Evolutionary conservation across 2,888 invertebrate genomes (phyloP), one percentile per base, ranked within the genome.

Genomic region (Synergus japonicus): DNA sequence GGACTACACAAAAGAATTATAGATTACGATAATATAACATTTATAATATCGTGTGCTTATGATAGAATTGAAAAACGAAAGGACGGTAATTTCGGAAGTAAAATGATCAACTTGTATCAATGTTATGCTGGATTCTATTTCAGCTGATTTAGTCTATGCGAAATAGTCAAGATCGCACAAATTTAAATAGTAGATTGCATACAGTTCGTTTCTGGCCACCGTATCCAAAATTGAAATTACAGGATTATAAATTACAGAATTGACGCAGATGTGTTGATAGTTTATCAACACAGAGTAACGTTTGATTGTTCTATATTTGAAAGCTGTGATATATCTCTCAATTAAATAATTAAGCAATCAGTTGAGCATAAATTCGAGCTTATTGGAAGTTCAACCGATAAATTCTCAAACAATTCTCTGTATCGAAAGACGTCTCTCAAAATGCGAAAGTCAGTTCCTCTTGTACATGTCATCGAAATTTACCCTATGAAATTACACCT

Each of bases 101-200:
- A 46, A 73, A 46, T 29, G 1, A 29, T 29, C 2, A 29, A 29
- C 2, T 29, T 29, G 29, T 29, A 29, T 29, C 2, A 29, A 29
- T 29, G 29, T 29, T 29, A 29, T n/a, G n/a, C n/a, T 29, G 29
- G 29, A 2, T 29, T 2, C 29, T 29, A 29, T 29, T 29, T 29
- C 29, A 29, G 29, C 29, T 29, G 2, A 2, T 29, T 29, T 29
- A 29, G 29, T 2, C 29, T 29, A 1, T 29, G 29, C 29, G 0
- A 2, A 29, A 29, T 29, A 29, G 2, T 54, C 54, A 49, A 54
- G 49, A 73, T 58, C 73, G n/a, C 73, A 37, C 73, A 37, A 73
- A 73, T 73, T 73, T 73, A 73, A 73, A 73, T 73, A 73, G 29
- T 73, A 29, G 37, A 29, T 15, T 73, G 58, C 73, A 73, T 73